These are phyloP conservation scores for Fulmarus glacialis DNA, from an alignment of 2,113 vertebrate species.

Conservation along the genomic window DNA sequence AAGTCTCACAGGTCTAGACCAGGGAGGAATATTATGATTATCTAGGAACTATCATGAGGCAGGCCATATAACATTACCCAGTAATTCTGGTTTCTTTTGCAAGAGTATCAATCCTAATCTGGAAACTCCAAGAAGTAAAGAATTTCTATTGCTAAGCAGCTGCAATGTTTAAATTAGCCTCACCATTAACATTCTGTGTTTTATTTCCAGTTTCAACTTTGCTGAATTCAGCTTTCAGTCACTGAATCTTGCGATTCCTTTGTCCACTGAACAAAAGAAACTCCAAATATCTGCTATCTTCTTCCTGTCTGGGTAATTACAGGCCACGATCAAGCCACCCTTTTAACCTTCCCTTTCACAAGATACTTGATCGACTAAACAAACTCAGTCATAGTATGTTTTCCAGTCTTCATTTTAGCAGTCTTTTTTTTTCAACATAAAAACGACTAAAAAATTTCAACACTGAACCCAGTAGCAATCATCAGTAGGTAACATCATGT, in stretches of 20 bases:
- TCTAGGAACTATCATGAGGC: background rate
- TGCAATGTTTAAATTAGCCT: slow-evolving; percentile 56
- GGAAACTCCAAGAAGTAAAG: background rate
- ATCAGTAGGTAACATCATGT: background rate
- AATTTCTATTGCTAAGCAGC: slow-evolving; percentile 38
- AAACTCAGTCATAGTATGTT: background rate
- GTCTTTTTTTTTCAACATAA: background rate
- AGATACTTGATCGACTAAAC: background rate
- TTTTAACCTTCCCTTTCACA: slow-evolving; percentile 14
- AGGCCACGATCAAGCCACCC: background rate
- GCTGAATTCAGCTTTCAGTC: slow-evolving; percentile 56
- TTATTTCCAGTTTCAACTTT: slow-evolving; percentile 41
- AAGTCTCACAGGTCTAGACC: background rate
- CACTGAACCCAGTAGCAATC: background rate
- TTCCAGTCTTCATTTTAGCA: background rate
- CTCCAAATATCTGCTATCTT: slow-evolving; percentile 42
- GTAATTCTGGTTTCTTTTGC: background rate
- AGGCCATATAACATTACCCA: background rate
- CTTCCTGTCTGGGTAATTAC: slow-evolving; percentile 20
- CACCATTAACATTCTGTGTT: slow-evolving; percentile 41
- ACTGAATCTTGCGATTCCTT: slow-evolving; percentile 40
- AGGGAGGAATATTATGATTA: background rate
- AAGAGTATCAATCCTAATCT: slow-evolving; percentile 1
- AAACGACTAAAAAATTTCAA: background rate
- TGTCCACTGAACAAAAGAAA: slow-evolving; percentile 49